Evolutionary conservation across 2,113 vertebrate species (phyloP), one percentile per base, ranked within the genome.

Genomic region (Neotoma lepida): DNA sequence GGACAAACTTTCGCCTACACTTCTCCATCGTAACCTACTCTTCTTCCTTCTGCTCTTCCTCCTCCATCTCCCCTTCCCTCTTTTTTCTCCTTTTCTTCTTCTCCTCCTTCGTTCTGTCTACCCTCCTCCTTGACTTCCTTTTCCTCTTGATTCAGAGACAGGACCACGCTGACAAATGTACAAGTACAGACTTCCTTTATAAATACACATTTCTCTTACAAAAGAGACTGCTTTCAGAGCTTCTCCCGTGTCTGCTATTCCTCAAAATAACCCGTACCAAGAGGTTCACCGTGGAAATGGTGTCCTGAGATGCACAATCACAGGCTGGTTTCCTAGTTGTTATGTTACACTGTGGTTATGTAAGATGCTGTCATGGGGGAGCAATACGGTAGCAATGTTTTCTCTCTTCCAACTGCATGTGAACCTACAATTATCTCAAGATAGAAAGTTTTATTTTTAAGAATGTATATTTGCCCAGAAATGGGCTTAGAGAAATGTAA

Each of bases 31-130:
- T 26, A 82, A 58, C 12, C 9, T n/a, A n/a, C 22, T 8, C 35
- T 2, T n/a, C 33, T 26, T 26, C 35, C 78, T 58, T 26, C 78
- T 56, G 20, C 77, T 56, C 33, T 20, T 35, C 18, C 30, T 78
- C 8, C 46, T 4, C 1, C 66, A 30, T 12, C 13, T 28, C 9
- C 8, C 28, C 4, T 24, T 8, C 2, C 6, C 14, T 17, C 0
- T 20, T 51, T n/a, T 24, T 56, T 20, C 51, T 84, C 39, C 39
- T 28, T 63, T 13, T 44, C 39, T 84, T 84, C 58, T 58, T 63
- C 81, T 33, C 39, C 56, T 44, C 39, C 58, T 44, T 44, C 39
- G 39, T 44, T 61, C 56, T 82, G 24, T 4, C 7, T 14, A 9
- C 24, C 71, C 12, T 74, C 26, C n/a, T 61, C 18, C 28, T 44